Evolutionary conservation across 2,888 invertebrate genomes (phyloP).

Genomic region (Acanthosepion pharaonis): DNA sequence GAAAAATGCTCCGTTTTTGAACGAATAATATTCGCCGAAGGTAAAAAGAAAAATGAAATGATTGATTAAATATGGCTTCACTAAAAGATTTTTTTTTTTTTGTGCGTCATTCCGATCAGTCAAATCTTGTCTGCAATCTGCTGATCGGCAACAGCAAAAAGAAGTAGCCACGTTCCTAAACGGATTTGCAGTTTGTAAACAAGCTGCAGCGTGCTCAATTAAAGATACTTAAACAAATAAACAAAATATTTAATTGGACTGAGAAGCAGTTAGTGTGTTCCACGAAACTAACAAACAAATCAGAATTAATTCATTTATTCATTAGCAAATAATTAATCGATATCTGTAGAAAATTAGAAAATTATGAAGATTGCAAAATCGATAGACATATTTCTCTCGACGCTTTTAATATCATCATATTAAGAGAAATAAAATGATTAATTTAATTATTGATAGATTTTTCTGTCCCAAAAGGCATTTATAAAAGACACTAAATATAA

Average conservation of each 20-base stretch:
- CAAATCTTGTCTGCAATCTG: background rate
- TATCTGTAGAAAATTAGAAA: background rate
- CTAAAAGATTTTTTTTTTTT: background rate
- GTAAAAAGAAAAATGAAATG: background rate
- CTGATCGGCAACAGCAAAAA: background rate
- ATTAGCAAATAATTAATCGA: conserved; percentile 33
- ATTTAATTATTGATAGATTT: background rate
- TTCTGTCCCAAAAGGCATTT: background rate
- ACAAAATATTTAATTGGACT: background rate
- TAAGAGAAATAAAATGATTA: background rate
- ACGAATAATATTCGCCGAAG: background rate
- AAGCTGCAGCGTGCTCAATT: background rate
- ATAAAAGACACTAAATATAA: background rate
- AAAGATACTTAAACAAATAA: background rate
- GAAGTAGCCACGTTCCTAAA: background rate
- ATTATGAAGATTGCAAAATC: conserved; percentile 8
- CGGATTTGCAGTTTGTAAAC: conserved; percentile 33
- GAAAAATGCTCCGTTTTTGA: background rate
- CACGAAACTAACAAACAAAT: background rate
- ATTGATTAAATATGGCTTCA: conserved; percentile 33
- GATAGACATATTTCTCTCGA: background rate
- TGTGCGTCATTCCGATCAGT: background rate
- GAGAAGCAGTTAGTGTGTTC: conserved; percentile 17
- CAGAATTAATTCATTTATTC: conserved; percentile 33
- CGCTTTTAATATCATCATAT: background rate